phyloP scores from a whole-genome alignment of 2,113 vertebrate species.

The Macrotis lagotis region DNA sequence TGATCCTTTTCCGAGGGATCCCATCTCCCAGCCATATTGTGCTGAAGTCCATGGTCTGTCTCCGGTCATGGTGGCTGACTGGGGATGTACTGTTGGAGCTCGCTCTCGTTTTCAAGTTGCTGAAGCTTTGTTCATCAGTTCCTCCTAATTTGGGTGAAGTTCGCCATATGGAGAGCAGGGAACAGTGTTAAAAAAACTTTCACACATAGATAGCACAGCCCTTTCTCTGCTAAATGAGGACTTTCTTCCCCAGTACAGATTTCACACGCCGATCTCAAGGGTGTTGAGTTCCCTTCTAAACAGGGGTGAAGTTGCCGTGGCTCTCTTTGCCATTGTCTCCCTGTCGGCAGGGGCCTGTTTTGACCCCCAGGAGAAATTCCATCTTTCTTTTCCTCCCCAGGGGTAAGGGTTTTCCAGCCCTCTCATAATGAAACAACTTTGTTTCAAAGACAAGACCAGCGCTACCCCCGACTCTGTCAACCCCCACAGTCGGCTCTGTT shows the following conservation, averaged over 20 bases:
- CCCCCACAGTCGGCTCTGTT: constrained; percentile 31
- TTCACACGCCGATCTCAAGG: constrained; percentile 82
- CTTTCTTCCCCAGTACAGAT: constrained; percentile 78
- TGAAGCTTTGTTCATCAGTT: constrained; percentile 67
- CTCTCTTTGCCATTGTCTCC: constrained; percentile 66
- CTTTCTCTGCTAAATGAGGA: constrained; percentile 81
- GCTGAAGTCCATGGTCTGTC: neutral
- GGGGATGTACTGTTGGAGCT: constrained; percentile 29
- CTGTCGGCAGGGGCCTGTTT: constrained; percentile 67
- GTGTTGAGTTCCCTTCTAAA: constrained; percentile 78
- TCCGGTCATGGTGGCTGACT: neutral
- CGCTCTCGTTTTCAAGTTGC: constrained; percentile 51
- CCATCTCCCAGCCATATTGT: neutral
- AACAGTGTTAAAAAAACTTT: constrained; percentile 80
- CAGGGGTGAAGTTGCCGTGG: constrained; percentile 71
- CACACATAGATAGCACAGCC: constrained; percentile 75
- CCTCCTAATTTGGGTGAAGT: constrained; percentile 73
- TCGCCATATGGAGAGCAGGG: constrained; percentile 84
- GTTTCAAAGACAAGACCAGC: neutral
- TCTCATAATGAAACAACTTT: constrained; percentile 49
- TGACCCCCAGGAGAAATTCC: constrained; percentile 77
- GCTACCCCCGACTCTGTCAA: neutral
- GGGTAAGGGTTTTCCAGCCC: constrained; percentile 51
- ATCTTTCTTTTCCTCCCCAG: constrained; percentile 72
- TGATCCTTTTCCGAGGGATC: neutral